Base-by-base conservation (phyloP, 2,113 vertebrate species). In the Halcyon senegalensis region DNA sequence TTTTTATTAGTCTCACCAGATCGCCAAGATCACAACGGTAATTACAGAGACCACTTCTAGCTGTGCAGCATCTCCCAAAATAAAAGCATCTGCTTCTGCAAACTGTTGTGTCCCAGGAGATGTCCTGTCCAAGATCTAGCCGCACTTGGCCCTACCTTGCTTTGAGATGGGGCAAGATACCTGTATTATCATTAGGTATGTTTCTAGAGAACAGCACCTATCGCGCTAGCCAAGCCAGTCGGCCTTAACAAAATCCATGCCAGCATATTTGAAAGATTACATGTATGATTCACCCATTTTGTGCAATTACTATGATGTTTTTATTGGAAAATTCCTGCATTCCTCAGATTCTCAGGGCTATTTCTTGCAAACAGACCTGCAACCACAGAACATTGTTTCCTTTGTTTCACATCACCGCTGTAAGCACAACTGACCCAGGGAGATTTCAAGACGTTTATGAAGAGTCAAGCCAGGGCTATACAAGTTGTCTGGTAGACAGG, bases 271-370 rank as follows among this genome's bases (percentile, higher is more conserved):
- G 73, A 79, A 91, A 92, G 93, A 91, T 92, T 86, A 89, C 35
- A 73, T 13, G 14, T 72, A 88, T 39, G 63, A 90, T 79, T 94
- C 76, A 69, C 31, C 94, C 33, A 76, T 91, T 95, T 94, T 82
- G 93, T 75, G 48, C 50, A 93, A 96, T 94, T 87, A 93, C 44
- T 67, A 24, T 37, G 43, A 84, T 95, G 76, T 92, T 95, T 96
- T 97, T 76, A 79, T 72, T 97, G 94, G 96, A 92, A 93, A 93
- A 94, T 50, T 51, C 62, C 58, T 89, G 23, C 85, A 93, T 96
- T 96, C 92, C 64, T 90, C 50, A 90, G 62, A 86, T 94, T 74
- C 83, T 91, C 82, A 68, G n/a, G 58, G 28, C 46, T 79, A 73
- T 68, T 96, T 59, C 56, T 93, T 74, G 48, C 60, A 70, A 72